Conservation (phyloP, 1,140 invertebrate genomes). For the Bradynema listronoti region DNA sequence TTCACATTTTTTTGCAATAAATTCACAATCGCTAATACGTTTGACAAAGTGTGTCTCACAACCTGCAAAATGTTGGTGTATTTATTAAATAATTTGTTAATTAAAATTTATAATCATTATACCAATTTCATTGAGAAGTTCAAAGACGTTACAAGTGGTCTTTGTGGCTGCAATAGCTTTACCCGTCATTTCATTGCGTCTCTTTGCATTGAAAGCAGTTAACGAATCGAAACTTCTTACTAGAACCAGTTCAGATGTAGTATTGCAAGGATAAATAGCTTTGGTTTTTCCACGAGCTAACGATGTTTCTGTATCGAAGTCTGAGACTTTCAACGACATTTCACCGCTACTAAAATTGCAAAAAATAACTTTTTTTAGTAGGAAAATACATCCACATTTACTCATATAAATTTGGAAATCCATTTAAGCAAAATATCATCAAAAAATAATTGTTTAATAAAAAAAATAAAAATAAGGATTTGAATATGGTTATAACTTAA, state of each 20-base stretch:
- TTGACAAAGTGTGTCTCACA: constrained; percentile 79
- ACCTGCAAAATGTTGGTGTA: constrained; percentile 62
- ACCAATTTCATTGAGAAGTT: constrained; percentile 71
- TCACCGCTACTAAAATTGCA: too few species aligned
- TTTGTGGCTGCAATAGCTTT: constrained; percentile 78
- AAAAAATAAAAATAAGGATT: too few species aligned
- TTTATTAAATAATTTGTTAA: neutral
- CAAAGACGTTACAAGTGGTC: constrained; percentile 83
- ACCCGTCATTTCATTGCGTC: constrained; percentile 78
- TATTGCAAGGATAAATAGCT: constrained; percentile 72
- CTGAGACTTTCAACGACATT: too few species aligned
- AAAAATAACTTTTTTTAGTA: too few species aligned
- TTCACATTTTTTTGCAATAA: constrained; percentile 78
- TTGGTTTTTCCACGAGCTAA: constrained; percentile 86
- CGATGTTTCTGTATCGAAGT: too few species aligned
- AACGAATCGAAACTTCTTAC: constrained; percentile 83
- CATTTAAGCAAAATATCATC: too few species aligned
- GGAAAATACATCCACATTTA: too few species aligned
- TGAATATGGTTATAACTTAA: too few species aligned
- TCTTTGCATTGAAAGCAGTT: constrained; percentile 85
- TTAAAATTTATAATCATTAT: neutral
- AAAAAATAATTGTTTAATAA: too few species aligned
- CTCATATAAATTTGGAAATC: too few species aligned
- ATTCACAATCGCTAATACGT: constrained; percentile 67
- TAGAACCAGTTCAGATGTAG: constrained; percentile 66